Evolutionary conservation across 2,113 vertebrate genomes (phyloP).

Genomic region (Hylia prasina): DNA sequence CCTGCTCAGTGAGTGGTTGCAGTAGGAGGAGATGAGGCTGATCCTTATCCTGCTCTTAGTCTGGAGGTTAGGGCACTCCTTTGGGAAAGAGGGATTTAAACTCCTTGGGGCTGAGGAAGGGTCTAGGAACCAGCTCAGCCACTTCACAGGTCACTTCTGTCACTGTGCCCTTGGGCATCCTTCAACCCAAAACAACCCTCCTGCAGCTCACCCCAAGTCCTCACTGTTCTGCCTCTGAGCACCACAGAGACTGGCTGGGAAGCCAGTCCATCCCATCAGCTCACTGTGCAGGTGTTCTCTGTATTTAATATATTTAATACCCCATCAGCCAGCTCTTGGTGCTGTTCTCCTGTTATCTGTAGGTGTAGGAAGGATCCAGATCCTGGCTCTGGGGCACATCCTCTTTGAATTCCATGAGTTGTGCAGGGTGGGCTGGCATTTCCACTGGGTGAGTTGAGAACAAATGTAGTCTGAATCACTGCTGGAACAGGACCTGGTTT

Average conservation of each 20-base stretch:
- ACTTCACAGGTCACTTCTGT: background rate
- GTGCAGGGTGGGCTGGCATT: background rate
- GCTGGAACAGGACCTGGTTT: background rate
- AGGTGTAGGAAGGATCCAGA: background rate
- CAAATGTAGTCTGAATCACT: background rate
- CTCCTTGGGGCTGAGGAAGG: background rate
- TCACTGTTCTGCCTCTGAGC: background rate
- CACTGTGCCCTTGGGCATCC: background rate
- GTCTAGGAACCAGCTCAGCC: slow-evolving; percentile 21
- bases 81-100: background rate
- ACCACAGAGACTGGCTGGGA: background rate
- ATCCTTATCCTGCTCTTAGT: background rate
- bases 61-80: background rate
- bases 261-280: background rate
- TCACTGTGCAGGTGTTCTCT: background rate
- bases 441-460: background rate
- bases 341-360: background rate
- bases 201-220: background rate
- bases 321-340: background rate
- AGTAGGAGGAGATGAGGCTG: background rate
- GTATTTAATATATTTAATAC: background rate
- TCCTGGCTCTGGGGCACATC: background rate
- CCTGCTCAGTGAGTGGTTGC: background rate
- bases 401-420: background rate
- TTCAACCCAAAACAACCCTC: background rate